phyloP scores from a whole-genome alignment of 2,797 vertebrate genomes.

The Babyrousa celebensis region DNA sequence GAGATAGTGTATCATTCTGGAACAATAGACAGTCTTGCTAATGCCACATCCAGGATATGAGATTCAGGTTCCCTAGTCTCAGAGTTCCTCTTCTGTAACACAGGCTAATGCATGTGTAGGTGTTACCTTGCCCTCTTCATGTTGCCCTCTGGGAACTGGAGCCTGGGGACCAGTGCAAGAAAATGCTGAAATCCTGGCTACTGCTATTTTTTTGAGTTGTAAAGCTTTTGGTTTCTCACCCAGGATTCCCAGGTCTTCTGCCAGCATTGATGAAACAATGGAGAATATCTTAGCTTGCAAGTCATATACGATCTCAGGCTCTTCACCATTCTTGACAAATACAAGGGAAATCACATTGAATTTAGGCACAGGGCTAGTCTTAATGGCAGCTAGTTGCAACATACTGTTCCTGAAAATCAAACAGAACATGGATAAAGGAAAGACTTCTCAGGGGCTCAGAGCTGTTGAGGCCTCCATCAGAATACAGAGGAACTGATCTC shows the following conservation, averaged over 20 bases:
- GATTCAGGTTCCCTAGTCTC: background rate
- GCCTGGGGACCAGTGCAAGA: background rate
- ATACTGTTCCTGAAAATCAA: background rate
- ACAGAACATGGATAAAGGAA: background rate
- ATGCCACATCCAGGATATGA: background rate
- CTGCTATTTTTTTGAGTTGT: background rate
- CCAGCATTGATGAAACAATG: background rate
- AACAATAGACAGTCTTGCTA: background rate
- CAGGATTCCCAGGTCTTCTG: background rate
- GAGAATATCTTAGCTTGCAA: background rate
- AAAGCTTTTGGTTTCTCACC: background rate
- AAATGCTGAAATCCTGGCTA: background rate
- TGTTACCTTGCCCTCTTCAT: background rate
- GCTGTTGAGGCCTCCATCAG: background rate
- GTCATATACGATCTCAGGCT: background rate
- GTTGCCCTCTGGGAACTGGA: background rate
- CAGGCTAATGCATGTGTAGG: background rate
- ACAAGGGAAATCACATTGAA: constrained; percentile 4
- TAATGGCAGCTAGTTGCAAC: background rate
- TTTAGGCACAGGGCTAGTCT: background rate
- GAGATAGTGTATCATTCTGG: background rate
- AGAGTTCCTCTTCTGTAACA: background rate
- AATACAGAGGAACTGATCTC: constrained; percentile 43
- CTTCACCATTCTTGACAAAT: constrained; percentile 38
- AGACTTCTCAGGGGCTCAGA: background rate